phyloP scores from a whole-genome alignment of 2,113 vertebrate genomes.

The Callionymus lyra region DNA sequence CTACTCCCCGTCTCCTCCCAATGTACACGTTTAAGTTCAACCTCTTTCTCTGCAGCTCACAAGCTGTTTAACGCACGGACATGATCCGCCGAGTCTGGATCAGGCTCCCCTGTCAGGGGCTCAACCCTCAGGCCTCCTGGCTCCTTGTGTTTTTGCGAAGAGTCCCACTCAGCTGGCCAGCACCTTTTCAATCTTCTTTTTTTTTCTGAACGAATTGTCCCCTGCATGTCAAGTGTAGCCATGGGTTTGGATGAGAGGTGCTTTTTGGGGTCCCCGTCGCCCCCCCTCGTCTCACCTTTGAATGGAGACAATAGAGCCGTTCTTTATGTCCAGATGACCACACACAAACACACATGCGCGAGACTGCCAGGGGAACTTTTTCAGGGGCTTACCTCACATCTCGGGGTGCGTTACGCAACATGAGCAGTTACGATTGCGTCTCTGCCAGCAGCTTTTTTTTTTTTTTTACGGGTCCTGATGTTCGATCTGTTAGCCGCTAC shows the following conservation, averaged over 20 bases:
- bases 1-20: neutral
- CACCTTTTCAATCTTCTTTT: slow-evolving; percentile 62
- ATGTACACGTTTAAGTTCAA: no score
- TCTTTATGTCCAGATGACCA: slow-evolving; percentile 57
- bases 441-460: no score
- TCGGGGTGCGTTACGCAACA: slow-evolving; percentile 27
- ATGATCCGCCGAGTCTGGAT: slow-evolving; percentile 4
- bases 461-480: no score
- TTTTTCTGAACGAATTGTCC: slow-evolving; percentile 52
- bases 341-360: slow-evolving; percentile 29
- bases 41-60: no score
- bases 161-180: slow-evolving; percentile 56
- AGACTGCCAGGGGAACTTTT: slow-evolving; percentile 36
- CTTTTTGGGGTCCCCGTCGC: slow-evolving; percentile 55
- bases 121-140: slow-evolving; percentile 24
- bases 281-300: slow-evolving; percentile 60
- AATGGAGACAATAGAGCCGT: slow-evolving; percentile 57
- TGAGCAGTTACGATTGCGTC: no score
- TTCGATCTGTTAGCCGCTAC: no score
- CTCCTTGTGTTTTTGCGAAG: slow-evolving; percentile 34
- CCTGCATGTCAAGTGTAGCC: slow-evolving; percentile 65
- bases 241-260: slow-evolving; percentile 61
- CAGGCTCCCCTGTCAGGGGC: slow-evolving; percentile 9
- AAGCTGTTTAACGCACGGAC: no score
- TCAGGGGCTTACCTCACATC: slow-evolving; percentile 25